A percentile compares a stretch with the other conserved stretches of the same genome.
Conservation (phyloP, 1,140 invertebrate species). For the Brachionus calyciflorus region DNA sequence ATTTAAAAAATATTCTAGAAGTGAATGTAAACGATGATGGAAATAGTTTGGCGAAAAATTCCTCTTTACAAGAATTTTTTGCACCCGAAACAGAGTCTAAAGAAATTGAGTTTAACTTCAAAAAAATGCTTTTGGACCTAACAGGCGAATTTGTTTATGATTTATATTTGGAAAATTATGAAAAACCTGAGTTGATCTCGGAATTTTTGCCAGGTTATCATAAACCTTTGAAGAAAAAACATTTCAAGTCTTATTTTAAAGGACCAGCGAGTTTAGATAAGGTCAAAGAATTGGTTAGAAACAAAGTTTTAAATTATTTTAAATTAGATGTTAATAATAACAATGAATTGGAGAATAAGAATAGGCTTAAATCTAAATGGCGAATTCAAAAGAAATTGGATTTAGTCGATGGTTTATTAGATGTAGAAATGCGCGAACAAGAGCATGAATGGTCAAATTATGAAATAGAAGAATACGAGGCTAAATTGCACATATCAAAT, state of each 20-base stretch:
- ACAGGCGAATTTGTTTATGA: constrained; percentile 66
- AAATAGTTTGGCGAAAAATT: neutral
- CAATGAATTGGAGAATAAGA: constrained; percentile 62
- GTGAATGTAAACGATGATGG: neutral
- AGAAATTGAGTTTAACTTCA: constrained; percentile 45
- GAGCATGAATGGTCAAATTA: constrained; percentile 72
- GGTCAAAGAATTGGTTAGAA: constrained; percentile 53
- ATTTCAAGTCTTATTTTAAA: constrained; percentile 47
- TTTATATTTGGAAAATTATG: constrained; percentile 55
- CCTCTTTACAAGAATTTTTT: neutral
- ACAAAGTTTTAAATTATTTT: constrained; percentile 60
- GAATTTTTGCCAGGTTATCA: constrained; percentile 64
- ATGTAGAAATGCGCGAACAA: constrained; percentile 69
- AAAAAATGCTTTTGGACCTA: constrained; percentile 67
- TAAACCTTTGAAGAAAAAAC: constrained; percentile 53
- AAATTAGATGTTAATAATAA: constrained; percentile 61
- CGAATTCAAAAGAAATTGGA: constrained; percentile 71
- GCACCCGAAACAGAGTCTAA: neutral
- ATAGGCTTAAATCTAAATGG: constrained; percentile 66
- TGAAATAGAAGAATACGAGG: constrained; percentile 68
- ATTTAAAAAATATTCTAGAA: neutral
- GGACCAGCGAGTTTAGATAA: constrained; percentile 51
- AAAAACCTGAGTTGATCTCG: constrained; percentile 46
- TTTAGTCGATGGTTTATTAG: constrained; percentile 70
- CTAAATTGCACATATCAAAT: constrained; percentile 69